Evolutionary conservation across 1,140 invertebrate genomes (phyloP).

Genomic region (Danaus melanippus): DNA sequence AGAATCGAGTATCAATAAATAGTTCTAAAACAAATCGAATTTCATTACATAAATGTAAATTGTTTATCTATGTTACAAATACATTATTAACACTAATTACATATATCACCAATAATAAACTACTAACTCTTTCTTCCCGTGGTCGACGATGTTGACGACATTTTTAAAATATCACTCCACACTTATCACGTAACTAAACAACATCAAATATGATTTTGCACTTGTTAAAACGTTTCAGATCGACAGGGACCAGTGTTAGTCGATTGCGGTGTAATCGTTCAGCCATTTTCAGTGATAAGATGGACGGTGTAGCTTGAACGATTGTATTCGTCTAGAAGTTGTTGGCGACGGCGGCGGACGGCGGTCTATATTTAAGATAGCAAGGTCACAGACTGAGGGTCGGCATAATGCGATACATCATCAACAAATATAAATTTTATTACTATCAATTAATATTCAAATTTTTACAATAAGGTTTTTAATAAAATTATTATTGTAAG

Average conservation of each 20-base stretch:
- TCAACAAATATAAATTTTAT: no score
- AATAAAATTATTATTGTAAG: no score
- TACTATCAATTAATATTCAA: no score
- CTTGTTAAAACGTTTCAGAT: constrained; percentile 50
- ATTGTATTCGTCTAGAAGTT: constrained; percentile 43
- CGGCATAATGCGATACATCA: constrained; percentile 10
- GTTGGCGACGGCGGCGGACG: constrained; percentile 47
- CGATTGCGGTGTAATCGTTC: constrained; percentile 55
- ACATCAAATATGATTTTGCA: constrained; percentile 45
- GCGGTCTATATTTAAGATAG: constrained; percentile 45
- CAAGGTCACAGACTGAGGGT: constrained; percentile 53
- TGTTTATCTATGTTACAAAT: not conserved
- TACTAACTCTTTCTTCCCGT: constrained; percentile 57
- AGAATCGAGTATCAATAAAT: no score
- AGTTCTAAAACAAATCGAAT: no score
- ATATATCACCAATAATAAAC: constrained; percentile 13
- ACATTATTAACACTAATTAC: not conserved
- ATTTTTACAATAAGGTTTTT: no score
- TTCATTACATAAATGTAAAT: no score
- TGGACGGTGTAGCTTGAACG: constrained; percentile 37
- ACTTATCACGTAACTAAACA: constrained; percentile 32
- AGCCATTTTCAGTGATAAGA: constrained; percentile 67
- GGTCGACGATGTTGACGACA: constrained; percentile 51
- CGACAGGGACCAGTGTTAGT: constrained; percentile 36
- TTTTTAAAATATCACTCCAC: constrained; percentile 41